Evolutionary conservation across 2,888 invertebrate species (phyloP).

Genomic region (Cryptophagus acutangulus): DNA sequence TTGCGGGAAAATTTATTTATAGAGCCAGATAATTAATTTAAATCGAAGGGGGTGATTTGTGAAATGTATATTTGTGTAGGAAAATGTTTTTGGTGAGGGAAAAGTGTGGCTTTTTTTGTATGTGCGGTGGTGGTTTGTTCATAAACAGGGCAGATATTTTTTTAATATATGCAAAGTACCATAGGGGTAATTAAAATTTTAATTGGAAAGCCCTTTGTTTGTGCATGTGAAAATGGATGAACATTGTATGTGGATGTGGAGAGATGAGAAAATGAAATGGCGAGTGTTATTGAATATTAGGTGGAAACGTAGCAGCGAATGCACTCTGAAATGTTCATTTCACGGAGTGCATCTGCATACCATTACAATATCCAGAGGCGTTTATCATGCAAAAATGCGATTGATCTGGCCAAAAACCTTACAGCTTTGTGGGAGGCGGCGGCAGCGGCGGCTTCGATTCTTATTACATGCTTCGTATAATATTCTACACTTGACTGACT

Average conservation of each 20-base stretch:
- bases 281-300: constrained; percentile 14
- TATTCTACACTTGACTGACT: constrained; percentile 8
- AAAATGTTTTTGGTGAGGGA: no score
- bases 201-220: not conserved
- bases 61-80: no score
- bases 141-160: no score
- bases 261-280: constrained; percentile 8
- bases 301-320: constrained; percentile 15
- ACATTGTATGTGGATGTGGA: not conserved
- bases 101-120: no score
- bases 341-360: constrained; percentile 37
- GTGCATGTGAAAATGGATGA: not conserved
- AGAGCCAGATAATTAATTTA: no score
- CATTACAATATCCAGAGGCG: constrained; percentile 34
- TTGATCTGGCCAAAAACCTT: constrained; percentile 26
- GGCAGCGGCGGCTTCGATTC: constrained; percentile 22
- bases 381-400: constrained; percentile 36
- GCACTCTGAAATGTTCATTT: constrained; percentile 30
- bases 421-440: constrained; percentile 18
- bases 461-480: constrained; percentile 29
- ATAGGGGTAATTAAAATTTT: no score
- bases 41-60: no score
- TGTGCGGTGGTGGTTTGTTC: no score
- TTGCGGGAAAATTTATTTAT: no score
- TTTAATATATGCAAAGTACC: no score